Evolutionary conservation across 2,888 invertebrate species (phyloP).

Genomic region (Drosophila kambysellisi): DNA sequence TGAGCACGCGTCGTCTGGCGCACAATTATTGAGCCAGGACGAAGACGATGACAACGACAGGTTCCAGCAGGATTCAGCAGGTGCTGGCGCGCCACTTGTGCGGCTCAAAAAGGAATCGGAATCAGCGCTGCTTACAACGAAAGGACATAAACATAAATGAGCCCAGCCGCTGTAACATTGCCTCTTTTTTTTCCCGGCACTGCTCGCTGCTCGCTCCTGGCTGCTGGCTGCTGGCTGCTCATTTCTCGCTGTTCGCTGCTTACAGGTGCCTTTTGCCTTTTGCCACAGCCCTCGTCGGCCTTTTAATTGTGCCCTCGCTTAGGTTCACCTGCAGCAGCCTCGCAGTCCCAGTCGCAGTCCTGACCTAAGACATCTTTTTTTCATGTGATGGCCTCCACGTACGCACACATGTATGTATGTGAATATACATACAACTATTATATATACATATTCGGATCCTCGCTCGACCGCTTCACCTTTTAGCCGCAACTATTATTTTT

Average conservation of each 20-base stretch:
- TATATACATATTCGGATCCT: slow-evolving; percentile 26
- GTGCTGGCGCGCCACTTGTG: slow-evolving; percentile 68
- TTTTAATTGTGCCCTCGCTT: slow-evolving; percentile 74
- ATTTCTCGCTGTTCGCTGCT: slow-evolving; percentile 17
- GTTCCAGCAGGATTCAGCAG: slow-evolving; percentile 80
- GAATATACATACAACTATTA: neutral
- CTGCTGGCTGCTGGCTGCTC: neutral
- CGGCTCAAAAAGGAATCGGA: slow-evolving; percentile 70
- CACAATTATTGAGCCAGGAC: slow-evolving; percentile 76
- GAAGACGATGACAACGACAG: slow-evolving; percentile 64
- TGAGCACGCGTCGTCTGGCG: slow-evolving; percentile 78
- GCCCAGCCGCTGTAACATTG: slow-evolving; percentile 77
- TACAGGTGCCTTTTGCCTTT: slow-evolving; percentile 72
- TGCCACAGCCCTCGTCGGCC: slow-evolving; percentile 48
- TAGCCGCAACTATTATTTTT: slow-evolving; percentile 83
- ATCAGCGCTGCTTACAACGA: slow-evolving; percentile 77
- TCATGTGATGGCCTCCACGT: slow-evolving; percentile 74
- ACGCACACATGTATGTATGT: slow-evolving; percentile 5
- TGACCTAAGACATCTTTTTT: slow-evolving; percentile 84
- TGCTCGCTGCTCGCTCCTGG: neutral
- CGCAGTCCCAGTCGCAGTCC: slow-evolving; percentile 50
- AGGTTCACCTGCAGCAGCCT: slow-evolving; percentile 71
- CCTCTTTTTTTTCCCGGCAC: slow-evolving; percentile 52
- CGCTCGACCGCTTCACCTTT: slow-evolving; percentile 59
- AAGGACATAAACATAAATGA: slow-evolving; percentile 81